Base-by-base conservation (phyloP, 2,797 vertebrate species). In the Phalloptychus januarius region DNA sequence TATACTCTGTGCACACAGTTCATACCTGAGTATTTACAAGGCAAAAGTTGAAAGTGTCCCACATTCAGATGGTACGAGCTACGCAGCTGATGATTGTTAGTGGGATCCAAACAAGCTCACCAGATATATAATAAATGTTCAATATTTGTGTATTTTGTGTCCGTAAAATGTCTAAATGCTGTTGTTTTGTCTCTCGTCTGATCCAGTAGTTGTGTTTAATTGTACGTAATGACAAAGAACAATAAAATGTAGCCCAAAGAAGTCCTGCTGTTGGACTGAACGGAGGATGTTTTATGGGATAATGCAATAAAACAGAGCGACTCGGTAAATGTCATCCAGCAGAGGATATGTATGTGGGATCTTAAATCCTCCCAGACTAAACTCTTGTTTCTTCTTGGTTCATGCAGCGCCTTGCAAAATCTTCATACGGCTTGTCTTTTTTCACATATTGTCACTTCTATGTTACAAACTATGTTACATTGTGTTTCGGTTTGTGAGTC, bases 81-180 rank as follows among this genome's bases (percentile, higher is more conserved):
- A 76, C 79, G 71, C 75, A 65, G 83, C 74, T 89, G 13, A 48
- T 77, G 88, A 91, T 89, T 85, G 85, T 91, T 85, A 78, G 80
- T 81, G 69, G 52, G 76, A 76, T 81, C 75, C 76, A 82, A 71
- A 75, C 54, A 78, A 65, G 76, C 77, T 78, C 80, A 86, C 54
- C 72, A 33, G 48, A 93, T 92, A 91, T 93, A 87, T 84, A 84
- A 81, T 91, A 86, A 85, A 85, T 92, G 89, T 94, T 78, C 40
- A 82, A 45, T 91, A 15, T 87, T 54, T 82, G 74, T 93, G 80
- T 69, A 44, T 93, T 52, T 87, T 86, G 85, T 89, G 84, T 76
- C 58, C 5, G 92, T 93, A 75, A 83, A 83, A 74, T 72, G 86
- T 94, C 86, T 63, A 63, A 84, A 88, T 78, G 75, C 56, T 85